phyloP scores from a whole-genome alignment of 2,113 vertebrate species.

The Syngnathus scovelli region DNA sequence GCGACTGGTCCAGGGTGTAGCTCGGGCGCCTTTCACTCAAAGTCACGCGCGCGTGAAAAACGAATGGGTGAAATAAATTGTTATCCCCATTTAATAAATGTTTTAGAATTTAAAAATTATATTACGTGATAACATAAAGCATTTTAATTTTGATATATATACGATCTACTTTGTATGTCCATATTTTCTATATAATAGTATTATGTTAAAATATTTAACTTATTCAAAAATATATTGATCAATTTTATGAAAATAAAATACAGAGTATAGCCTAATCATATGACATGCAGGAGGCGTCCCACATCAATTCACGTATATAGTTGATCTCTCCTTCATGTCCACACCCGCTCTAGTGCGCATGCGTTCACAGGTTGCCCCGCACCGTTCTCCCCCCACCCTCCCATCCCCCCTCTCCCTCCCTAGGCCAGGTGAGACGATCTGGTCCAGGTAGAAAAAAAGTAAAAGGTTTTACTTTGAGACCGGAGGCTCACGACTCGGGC shows the following conservation, averaged over 20 bases:
- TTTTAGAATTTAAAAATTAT: no score
- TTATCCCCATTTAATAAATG: no score
- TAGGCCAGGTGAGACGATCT: constrained; percentile 90
- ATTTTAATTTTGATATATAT: no score
- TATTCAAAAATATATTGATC: no score
- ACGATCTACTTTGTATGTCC: no score
- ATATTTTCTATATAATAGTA: no score
- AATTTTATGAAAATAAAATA: no score
- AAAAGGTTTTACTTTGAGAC: constrained; percentile 77
- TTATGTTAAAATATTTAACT: no score
- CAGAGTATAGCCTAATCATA: background rate
- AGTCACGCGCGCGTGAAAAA: background rate
- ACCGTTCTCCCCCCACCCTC: constrained; percentile 55
- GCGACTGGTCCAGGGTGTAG: background rate
- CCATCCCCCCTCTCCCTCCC: no score
- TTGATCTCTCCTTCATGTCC: constrained; percentile 47
- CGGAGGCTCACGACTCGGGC: constrained; percentile 58
- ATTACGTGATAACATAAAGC: no score
- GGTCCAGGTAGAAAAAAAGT: constrained; percentile 78
- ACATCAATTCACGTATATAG: constrained; percentile 17
- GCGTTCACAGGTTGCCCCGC: constrained; percentile 81
- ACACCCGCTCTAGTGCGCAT: constrained; percentile 83
- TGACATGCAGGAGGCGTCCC: background rate
- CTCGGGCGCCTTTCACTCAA: background rate
- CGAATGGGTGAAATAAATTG: no score